Percentiles rank a stretch among this genome's conserved stretches.
Conservation (phyloP, 2,797 vertebrate species). For the Melanotaenia pygmaea region DNA sequence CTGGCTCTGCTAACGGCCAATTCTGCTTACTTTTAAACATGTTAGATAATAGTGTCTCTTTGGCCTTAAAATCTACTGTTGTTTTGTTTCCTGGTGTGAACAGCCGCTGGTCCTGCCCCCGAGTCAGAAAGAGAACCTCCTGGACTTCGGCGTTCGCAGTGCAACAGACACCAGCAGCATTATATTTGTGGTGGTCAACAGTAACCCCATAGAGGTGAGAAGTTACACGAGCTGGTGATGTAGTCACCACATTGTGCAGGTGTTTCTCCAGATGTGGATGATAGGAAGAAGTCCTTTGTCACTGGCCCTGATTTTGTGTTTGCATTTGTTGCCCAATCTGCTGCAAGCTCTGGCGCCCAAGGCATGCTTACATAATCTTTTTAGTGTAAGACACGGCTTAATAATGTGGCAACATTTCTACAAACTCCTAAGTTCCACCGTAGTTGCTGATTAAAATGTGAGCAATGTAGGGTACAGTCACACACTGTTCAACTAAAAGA, state of each 20-base stretch:
- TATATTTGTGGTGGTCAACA: constrained; percentile 93
- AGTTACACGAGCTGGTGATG: neutral
- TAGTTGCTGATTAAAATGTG: neutral
- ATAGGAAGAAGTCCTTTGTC: neutral
- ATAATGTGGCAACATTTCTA: constrained; percentile 14
- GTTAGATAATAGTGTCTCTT: neutral
- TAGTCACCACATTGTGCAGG: neutral
- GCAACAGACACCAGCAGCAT: constrained; percentile 92
- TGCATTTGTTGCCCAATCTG: neutral
- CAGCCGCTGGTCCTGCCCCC: constrained; percentile 92
- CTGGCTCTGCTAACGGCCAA: neutral
- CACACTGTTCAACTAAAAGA: neutral
- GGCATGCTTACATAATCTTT: neutral
- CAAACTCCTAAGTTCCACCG: neutral
- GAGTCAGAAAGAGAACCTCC: constrained; percentile 88
- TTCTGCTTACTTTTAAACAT: neutral
- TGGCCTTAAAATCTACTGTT: neutral
- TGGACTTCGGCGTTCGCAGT: constrained; percentile 96
- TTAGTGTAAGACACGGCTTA: neutral
- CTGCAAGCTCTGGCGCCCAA: neutral
- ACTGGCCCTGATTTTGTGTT: neutral
- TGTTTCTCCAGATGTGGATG: neutral
- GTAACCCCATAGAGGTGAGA: constrained; percentile 97
- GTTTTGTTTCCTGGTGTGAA: constrained; percentile 27
- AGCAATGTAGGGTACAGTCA: neutral